Evolutionary conservation across 2,113 vertebrate species (phyloP).

Genomic region (Bufo gargarizans): DNA sequence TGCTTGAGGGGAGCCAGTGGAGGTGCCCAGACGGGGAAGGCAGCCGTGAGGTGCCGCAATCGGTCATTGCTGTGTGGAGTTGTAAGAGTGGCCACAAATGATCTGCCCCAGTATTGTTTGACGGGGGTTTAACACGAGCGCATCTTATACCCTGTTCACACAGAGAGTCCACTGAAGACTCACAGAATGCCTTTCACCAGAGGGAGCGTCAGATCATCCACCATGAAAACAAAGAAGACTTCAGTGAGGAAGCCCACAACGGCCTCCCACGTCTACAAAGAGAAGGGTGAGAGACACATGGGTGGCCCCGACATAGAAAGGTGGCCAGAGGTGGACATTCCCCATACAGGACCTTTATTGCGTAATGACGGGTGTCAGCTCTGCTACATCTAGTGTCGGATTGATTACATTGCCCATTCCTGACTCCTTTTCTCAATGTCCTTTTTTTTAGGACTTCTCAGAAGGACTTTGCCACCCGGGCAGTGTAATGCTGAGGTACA

Average conservation of each 20-base stretch:
- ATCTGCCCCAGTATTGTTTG: no score
- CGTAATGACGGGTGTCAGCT: neutral
- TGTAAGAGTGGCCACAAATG: no score
- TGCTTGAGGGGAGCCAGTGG: no score
- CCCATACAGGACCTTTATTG: neutral
- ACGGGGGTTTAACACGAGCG: no score
- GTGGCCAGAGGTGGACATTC: no score
- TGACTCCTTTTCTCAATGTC: neutral
- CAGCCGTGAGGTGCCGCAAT: no score
- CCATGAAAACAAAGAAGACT: conserved; percentile 72
- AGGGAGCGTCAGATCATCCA: conserved; percentile 62
- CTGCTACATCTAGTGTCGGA: neutral
- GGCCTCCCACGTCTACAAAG: conserved; percentile 65
- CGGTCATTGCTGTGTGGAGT: no score
- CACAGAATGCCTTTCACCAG: conserved; percentile 62
- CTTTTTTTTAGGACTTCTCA: conserved; percentile 52
- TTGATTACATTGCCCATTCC: neutral
- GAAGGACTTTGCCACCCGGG: conserved; percentile 57
- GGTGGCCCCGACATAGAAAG: no score
- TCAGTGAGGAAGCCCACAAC: conserved; percentile 64
- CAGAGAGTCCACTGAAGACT: conserved; percentile 59
- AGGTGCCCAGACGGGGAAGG: no score
- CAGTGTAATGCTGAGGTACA: conserved; percentile 52
- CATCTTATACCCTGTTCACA: neutral
- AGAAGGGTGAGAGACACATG: conserved; percentile 66